A percentile compares a stretch with the other conserved stretches of the same genome.
These are phyloP conservation scores for Motacilla tschutschensis DNA, from an alignment of 2,113 vertebrate genomes.

Conservation along the genomic window DNA sequence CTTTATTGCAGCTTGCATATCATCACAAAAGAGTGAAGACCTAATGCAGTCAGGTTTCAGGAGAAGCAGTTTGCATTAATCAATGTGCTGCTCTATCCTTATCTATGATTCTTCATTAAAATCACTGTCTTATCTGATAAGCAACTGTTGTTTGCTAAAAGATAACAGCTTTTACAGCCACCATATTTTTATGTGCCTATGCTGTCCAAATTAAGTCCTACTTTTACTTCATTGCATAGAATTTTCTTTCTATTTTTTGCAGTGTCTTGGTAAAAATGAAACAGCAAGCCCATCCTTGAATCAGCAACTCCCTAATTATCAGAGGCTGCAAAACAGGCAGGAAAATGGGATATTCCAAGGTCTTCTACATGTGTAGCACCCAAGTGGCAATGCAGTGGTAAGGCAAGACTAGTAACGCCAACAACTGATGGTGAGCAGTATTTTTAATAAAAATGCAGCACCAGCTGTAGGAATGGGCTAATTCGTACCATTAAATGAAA, in stretches of 20 bases:
- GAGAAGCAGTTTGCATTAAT: conserved; percentile 23
- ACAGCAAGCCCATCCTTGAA: background rate
- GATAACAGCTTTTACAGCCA: conserved; percentile 1
- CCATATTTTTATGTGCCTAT: background rate
- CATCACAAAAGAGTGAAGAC: background rate
- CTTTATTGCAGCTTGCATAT: conserved; percentile 34
- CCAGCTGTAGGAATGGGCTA: background rate
- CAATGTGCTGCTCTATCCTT: conserved; percentile 19
- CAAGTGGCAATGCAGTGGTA: background rate
- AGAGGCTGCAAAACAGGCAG: background rate
- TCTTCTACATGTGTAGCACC: background rate
- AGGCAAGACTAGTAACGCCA: background rate
- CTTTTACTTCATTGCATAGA: background rate
- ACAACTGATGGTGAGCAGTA: background rate
- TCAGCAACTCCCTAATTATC: background rate
- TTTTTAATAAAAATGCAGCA: background rate
- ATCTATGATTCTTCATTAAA: conserved; percentile 62
- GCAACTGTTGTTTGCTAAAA: conserved; percentile 32
- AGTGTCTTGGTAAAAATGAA: background rate
- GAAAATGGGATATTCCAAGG: background rate
- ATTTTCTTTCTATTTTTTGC: background rate
- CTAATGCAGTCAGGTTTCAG: conserved; percentile 29
- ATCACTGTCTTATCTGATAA: conserved; percentile 54
- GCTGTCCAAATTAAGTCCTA: background rate
- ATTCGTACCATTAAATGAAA: background rate